phyloP scores from a whole-genome alignment of 2,113 vertebrate genomes.

The Hystrix brachyura region DNA sequence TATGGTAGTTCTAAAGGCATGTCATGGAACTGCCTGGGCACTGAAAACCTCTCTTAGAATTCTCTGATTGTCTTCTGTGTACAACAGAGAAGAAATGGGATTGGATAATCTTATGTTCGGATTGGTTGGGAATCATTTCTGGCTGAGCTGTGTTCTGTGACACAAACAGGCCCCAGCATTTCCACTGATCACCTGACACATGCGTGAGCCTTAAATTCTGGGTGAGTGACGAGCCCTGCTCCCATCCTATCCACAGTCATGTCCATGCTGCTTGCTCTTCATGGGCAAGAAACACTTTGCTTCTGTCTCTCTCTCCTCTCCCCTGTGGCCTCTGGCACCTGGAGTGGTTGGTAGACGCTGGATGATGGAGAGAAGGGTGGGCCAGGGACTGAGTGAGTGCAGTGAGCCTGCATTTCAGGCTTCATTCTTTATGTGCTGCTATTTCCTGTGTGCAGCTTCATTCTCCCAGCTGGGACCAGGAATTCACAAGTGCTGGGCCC shows the following conservation, averaged over 20 bases:
- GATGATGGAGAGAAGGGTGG: neutral
- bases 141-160: rapidly evolving
- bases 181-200: neutral
- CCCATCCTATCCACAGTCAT: rapidly evolving
- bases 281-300: neutral
- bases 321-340: neutral
- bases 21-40: no score
- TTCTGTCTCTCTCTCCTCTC: neutral
- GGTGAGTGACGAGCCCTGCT: rapidly evolving
- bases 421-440: neutral
- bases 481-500: neutral
- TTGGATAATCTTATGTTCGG: neutral
- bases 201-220: neutral
- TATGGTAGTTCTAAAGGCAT: neutral
- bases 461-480: rapidly evolving
- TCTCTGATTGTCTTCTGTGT: neutral
- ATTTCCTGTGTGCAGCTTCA: neutral
- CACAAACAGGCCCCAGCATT: neutral
- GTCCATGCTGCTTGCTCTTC: no score
- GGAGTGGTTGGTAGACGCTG: neutral
- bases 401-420: neutral
- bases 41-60: neutral
- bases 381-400: no score
- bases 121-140: neutral
- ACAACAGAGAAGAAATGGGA: neutral